Conservation (phyloP, 2,113 vertebrate genomes). For the Agapornis roseicollis region DNA sequence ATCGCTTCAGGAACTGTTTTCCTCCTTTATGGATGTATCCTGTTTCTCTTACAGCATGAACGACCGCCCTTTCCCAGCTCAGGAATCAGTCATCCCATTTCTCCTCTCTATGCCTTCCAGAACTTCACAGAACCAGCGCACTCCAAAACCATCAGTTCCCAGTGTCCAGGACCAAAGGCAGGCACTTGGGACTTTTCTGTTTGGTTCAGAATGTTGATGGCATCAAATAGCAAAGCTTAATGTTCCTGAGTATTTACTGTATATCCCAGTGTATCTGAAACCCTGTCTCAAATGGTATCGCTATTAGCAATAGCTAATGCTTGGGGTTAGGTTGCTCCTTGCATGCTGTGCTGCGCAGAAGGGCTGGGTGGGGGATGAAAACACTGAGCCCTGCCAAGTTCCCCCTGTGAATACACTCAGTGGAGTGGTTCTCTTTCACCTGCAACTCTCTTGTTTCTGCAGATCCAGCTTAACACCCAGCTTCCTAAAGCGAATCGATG, state of each 20-base stretch:
- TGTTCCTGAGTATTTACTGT: not conserved
- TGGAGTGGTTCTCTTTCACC: not conserved
- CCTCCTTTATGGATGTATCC: not conserved
- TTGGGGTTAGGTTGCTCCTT: not conserved
- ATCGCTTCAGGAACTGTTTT: not conserved
- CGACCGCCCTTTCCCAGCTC: conserved; percentile 66
- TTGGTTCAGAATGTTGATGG: not conserved
- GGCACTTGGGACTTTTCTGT: not conserved
- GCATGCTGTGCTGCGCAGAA: not conserved
- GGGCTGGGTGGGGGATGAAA: not conserved
- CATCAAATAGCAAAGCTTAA: not conserved
- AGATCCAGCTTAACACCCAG: conserved; percentile 84
- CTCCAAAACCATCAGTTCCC: conserved; percentile 46
- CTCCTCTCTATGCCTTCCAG: conserved; percentile 76
- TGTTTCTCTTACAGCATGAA: conserved; percentile 64
- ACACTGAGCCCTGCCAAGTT: accelerated
- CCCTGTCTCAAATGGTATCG: accelerated
- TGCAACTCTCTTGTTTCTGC: not conserved
- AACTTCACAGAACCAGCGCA: conserved; percentile 55
- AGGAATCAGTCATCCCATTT: conserved; percentile 72
- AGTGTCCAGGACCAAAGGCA: conserved; percentile 74
- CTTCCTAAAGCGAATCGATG: conserved; percentile 62
- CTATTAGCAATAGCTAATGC: not conserved
- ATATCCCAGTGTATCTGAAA: not conserved
- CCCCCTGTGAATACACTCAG: no score